Conservation (phyloP, 2,888 invertebrate genomes). For the Hermaeophaga mercurialis region DNA sequence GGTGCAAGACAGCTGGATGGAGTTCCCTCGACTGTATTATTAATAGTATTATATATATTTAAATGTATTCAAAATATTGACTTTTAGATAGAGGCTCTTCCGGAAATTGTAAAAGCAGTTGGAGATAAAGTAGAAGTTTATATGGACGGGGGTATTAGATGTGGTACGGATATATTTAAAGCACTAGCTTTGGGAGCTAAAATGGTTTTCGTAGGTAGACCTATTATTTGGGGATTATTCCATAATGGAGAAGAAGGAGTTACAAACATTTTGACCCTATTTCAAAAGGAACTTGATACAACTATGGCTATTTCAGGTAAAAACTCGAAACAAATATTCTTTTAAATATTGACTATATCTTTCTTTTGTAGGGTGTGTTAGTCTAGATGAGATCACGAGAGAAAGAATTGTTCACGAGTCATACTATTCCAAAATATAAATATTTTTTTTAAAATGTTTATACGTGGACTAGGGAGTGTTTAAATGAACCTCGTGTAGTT, state of each 20-base stretch:
- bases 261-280: conserved; percentile 69
- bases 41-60: no score
- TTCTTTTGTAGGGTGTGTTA: conserved; percentile 32
- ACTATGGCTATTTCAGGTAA: conserved; percentile 77
- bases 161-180: conserved; percentile 88
- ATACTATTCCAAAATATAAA: conserved; percentile 32
- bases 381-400: conserved; percentile 24
- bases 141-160: conserved; percentile 83
- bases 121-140: conserved; percentile 77
- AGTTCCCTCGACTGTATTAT: conserved; percentile 75
- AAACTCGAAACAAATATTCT: not conserved
- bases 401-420: conserved; percentile 36
- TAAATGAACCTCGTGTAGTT: no score
- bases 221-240: conserved; percentile 83
- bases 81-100: conserved; percentile 77
- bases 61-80: not conserved
- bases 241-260: conserved; percentile 81
- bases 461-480: no score
- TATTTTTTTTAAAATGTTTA: no score
- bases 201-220: conserved; percentile 88
- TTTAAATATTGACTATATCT: not conserved
- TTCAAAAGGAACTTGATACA: conserved; percentile 76
- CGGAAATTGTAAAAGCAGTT: conserved; percentile 77
- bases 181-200: conserved; percentile 89
- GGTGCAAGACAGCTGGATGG: conserved; percentile 89